These are phyloP conservation scores for Gadus chalcogrammus DNA, from an alignment of 2,113 vertebrate genomes.

Conservation along the genomic window DNA sequence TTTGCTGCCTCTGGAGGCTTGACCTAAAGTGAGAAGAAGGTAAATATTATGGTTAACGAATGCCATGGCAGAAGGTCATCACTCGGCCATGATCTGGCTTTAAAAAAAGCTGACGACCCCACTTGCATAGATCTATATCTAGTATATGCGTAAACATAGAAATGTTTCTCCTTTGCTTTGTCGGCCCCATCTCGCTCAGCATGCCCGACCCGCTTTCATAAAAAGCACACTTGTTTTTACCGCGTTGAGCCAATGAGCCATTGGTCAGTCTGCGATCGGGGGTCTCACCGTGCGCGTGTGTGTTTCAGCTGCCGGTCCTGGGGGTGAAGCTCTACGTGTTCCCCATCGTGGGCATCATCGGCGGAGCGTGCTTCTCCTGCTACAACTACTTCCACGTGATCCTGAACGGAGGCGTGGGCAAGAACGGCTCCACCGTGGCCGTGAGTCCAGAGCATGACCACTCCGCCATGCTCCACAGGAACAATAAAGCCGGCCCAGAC, in stretches of 20 bases:
- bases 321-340: slow-evolving; percentile 81
- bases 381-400: slow-evolving; percentile 94
- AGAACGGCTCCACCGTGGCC: slow-evolving; percentile 95
- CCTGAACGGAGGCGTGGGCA: slow-evolving; percentile 90
- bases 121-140: slow-evolving; percentile 32
- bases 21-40: slow-evolving; percentile 70
- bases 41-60: slow-evolving; percentile 65
- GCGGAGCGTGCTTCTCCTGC: slow-evolving; percentile 84
- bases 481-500: too few species aligned
- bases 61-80: slow-evolving; percentile 62
- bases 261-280: not conserved
- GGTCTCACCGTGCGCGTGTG: slow-evolving; percentile 25
- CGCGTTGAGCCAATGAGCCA: not conserved
- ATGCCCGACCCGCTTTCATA: slow-evolving; percentile 55
- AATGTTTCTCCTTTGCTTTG: slow-evolving; percentile 43
- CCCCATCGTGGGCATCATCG: slow-evolving; percentile 83
- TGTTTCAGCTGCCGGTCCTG: slow-evolving; percentile 79
- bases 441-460: slow-evolving; percentile 69
- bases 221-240: not conserved
- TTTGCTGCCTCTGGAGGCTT: slow-evolving; percentile 71
- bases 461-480: not conserved
- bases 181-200: slow-evolving; percentile 58
- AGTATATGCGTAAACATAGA: too few species aligned
- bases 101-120: slow-evolving; percentile 64
- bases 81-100: slow-evolving; percentile 60